phyloP scores from a whole-genome alignment of 2,888 invertebrate species.

The Nebria salina region DNA sequence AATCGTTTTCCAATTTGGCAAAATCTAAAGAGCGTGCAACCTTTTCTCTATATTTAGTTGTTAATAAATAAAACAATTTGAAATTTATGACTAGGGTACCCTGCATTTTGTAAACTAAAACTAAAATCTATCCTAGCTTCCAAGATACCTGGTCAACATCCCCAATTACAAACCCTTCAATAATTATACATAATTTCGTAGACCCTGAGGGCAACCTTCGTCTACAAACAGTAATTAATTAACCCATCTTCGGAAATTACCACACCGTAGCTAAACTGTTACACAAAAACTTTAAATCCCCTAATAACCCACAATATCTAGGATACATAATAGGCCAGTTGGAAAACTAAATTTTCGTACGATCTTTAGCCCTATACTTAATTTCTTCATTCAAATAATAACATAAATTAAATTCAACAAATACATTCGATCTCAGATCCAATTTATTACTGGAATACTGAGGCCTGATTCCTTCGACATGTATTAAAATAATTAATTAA shows the following conservation, averaged over 20 bases:
- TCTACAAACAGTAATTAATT: constrained; percentile 32
- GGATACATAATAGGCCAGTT: background rate
- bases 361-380: constrained; percentile 12
- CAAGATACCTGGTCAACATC: background rate
- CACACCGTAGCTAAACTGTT: constrained; percentile 21
- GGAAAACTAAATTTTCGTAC: constrained; percentile 28
- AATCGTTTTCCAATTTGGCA: background rate
- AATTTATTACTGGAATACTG: background rate
- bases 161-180: constrained; percentile 29
- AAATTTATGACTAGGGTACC: background rate
- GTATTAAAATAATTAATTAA: too few species aligned
- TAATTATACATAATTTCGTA: constrained; percentile 35
- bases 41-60: background rate
- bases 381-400: constrained; percentile 17
- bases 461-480: background rate
- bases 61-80: background rate
- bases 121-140: background rate
- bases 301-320: constrained; percentile 17
- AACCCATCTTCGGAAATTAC: constrained; percentile 29
- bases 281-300: constrained; percentile 24
- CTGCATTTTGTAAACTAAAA: background rate
- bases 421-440: background rate
- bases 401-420: background rate
- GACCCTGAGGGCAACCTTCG: constrained; percentile 16
- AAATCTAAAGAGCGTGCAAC: background rate